Evolutionary conservation across 37 sponge, comb jelly and placozoan species (phyloP), one percentile per base, ranked within the genome.

Genomic region (Eunapius fragilis): DNA sequence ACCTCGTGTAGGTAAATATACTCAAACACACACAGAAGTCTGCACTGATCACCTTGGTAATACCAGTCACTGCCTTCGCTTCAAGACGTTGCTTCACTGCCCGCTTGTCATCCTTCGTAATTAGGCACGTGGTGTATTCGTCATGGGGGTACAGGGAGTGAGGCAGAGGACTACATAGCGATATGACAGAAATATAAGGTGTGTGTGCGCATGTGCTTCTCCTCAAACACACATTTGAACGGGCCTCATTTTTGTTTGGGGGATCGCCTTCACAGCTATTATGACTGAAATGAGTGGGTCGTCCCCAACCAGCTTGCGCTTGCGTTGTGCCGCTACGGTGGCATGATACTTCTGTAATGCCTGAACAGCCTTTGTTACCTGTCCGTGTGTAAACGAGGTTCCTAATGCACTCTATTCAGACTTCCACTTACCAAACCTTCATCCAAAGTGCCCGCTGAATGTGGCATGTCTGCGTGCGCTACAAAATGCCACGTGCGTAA

Each of bases 181-280:
- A 67, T 24, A 68, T 68, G 33, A 67, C 19, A 67, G 37, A 27
- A 33, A 32, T 33, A 23, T 71, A 24, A 68, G 27, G 31, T 32
- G 5, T 35, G 26, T 11, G 0, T 26, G 45, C 22, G 58, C 19
- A 19, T 2, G 58, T 19, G 58, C 22, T 17, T n/a, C n/a, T n/a
- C 58, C 6, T 27, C 45, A 23, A 4, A 75, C 91, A 71, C 68
- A 93, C 93, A 93, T 87, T 69, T 91, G 72, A 23, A 78, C 45
- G 30, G 94, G 89, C 70, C 85, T 80, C 23, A 76, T 70, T 2
- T 82, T 81, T 68, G 70, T 85, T 32, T 84, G 69, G 32, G 94
- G 92, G n/a, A 91, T 91, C 84, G 82, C 90, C 85, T 90, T 95
- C 12, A 93, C 72, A 2, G 84, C 91, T 31, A 92, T 78, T 4